Percentiles rank a stretch among this genome's conserved stretches.
phyloP scores from a whole-genome alignment of 2,797 vertebrate species.

The Xenopus petersii region DNA sequence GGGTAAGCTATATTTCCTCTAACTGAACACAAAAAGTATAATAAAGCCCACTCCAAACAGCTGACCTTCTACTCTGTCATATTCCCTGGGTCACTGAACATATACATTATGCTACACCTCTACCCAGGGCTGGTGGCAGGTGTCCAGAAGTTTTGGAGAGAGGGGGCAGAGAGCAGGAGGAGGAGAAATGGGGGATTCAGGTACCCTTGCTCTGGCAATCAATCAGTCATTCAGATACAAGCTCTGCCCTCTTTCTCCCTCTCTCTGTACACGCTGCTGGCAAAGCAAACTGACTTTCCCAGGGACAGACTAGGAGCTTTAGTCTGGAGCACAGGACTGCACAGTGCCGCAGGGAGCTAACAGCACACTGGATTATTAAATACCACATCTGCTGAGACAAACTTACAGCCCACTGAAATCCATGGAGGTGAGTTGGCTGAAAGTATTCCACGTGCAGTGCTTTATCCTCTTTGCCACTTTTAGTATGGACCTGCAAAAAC shows the following conservation, averaged over 20 bases:
- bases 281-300: slow-evolving; percentile 2
- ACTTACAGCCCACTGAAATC: background rate
- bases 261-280: slow-evolving; percentile 26
- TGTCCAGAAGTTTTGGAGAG: slow-evolving; percentile 47
- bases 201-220: slow-evolving; percentile 50
- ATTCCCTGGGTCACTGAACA: slow-evolving; percentile 23
- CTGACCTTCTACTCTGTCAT: background rate
- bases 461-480: background rate
- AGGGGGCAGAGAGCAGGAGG: slow-evolving; percentile 25
- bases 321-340: slow-evolving; percentile 24
- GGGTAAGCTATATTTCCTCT: no score
- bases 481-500: background rate
- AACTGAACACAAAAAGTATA: background rate
- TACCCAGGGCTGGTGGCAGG: slow-evolving; percentile 45
- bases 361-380: slow-evolving; percentile 35
- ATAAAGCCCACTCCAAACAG: background rate
- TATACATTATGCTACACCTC: slow-evolving; percentile 16
- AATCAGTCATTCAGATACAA: slow-evolving; percentile 36
- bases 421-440: slow-evolving; percentile 31
- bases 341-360: slow-evolving; percentile 10
- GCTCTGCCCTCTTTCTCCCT: slow-evolving; percentile 34
- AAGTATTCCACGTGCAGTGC: background rate
- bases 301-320: slow-evolving; percentile 5
- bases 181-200: slow-evolving; percentile 49
- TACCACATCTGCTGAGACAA: background rate